These are phyloP conservation scores for Aspidiotus rigidus DNA, from an alignment of 2,888 invertebrate genomes.

Conservation along the genomic window DNA sequence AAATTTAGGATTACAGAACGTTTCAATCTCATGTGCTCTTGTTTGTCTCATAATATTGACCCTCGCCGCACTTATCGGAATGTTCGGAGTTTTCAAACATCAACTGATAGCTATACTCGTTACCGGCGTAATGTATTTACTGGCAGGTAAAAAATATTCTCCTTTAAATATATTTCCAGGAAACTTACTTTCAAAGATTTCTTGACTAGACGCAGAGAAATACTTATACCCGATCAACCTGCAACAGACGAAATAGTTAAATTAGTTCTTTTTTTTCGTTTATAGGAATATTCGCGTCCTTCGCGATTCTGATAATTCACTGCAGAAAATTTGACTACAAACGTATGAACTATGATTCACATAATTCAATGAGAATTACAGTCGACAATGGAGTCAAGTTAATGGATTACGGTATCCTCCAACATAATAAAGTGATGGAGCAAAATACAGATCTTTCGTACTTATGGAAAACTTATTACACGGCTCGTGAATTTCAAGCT, in stretches of 20 bases:
- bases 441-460: constrained; percentile 33
- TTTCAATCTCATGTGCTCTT: constrained; percentile 87
- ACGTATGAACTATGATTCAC: constrained; percentile 41
- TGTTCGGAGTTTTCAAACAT: constrained; percentile 78
- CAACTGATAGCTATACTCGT: constrained; percentile 89
- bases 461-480: constrained; percentile 40
- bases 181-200: constrained; percentile 8
- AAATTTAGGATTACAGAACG: constrained; percentile 79
- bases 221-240: not conserved
- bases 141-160: constrained; percentile 59
- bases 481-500: constrained; percentile 62
- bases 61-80: constrained; percentile 76
- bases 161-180: not conserved
- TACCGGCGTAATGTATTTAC: constrained; percentile 86
- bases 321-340: constrained; percentile 71
- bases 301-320: constrained; percentile 85
- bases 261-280: constrained; percentile 36
- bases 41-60: constrained; percentile 83
- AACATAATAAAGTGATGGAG: not conserved
- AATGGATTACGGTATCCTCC: constrained; percentile 12
- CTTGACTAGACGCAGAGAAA: not conserved
- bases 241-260: constrained; percentile 3
- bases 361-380: constrained; percentile 24
- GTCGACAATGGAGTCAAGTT: constrained; percentile 21
- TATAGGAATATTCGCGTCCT: constrained; percentile 79